Percentiles rank a stretch among this genome's conserved stretches.
These are phyloP conservation scores for Apostichopus leukothele DNA, from an alignment of 53 echinoderm and acorn worm genomes.

Conservation along the genomic window DNA sequence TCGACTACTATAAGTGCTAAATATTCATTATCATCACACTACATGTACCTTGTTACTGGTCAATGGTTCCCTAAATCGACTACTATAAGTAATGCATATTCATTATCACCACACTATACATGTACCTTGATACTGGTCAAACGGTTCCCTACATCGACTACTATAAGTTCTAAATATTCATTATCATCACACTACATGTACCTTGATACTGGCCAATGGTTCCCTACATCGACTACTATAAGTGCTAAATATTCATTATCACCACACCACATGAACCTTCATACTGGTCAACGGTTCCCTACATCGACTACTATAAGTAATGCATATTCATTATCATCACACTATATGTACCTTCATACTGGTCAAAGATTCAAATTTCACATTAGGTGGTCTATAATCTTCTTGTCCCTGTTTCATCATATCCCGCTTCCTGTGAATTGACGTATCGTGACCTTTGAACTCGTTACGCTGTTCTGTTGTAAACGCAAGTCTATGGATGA, in stretches of 20 bases:
- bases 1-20: background rate
- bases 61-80: too few species aligned
- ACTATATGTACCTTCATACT: conserved; percentile 61
- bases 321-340: background rate
- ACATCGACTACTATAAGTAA: too few species aligned
- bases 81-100: background rate
- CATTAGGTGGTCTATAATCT: conserved; percentile 63
- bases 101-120: too few species aligned
- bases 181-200: background rate
- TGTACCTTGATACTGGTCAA: background rate
- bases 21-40: too few species aligned
- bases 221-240: too few species aligned
- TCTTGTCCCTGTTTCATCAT: conserved; percentile 62
- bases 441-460: conserved; percentile 81
- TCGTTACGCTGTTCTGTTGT: conserved; percentile 32
- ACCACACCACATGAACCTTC: background rate
- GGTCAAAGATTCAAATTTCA: conserved; percentile 72
- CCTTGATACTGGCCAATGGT: background rate
- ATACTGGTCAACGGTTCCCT: background rate
- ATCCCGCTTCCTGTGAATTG: conserved; percentile 62
- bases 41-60: too few species aligned
- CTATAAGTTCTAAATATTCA: too few species aligned
- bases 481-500: conserved; percentile 6
- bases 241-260: too few species aligned
- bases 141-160: too few species aligned